These are phyloP conservation scores for Gymnoscopelus microlampas DNA, from an alignment of 2,797 vertebrate species.

Conservation along the genomic window DNA sequence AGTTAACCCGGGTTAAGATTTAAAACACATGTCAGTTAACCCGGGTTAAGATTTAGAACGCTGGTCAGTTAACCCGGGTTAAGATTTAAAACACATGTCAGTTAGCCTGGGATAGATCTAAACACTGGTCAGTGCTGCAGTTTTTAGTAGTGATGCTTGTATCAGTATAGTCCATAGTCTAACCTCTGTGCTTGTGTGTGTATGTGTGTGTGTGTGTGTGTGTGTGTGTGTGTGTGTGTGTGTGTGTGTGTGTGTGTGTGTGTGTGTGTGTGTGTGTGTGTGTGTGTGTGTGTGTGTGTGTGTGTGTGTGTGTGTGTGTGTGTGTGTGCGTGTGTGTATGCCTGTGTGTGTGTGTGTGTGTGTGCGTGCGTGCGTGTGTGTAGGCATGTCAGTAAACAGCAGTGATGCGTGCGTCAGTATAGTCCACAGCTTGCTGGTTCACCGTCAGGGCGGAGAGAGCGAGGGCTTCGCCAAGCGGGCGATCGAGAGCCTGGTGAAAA, in stretches of 20 bases:
- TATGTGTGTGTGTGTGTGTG: too few relatives aligned
- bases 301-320: background rate
- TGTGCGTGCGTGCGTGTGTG: background rate
- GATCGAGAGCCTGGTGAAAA: slow-evolving; percentile 89
- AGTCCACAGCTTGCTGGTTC: slow-evolving; percentile 88
- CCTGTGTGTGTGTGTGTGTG: background rate
- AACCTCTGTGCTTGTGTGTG: too few relatives aligned
- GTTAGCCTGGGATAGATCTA: too few relatives aligned
- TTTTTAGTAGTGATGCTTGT: too few relatives aligned
- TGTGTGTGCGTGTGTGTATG: background rate
- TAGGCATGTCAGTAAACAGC: slow-evolving; percentile 61
- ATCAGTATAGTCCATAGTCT: too few relatives aligned
- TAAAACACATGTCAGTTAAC: too few relatives aligned
- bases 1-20: too few relatives aligned
- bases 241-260: background rate
- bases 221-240: background rate
- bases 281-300: slow-evolving; percentile 1
- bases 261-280: slow-evolving; percentile 1
- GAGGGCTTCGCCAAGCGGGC: slow-evolving; percentile 86
- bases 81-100: too few relatives aligned
- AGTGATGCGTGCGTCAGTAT: slow-evolving; percentile 85
- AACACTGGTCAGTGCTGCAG: too few relatives aligned
- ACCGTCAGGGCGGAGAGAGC: slow-evolving; percentile 87
- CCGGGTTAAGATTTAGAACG: too few relatives aligned
- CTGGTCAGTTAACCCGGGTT: too few relatives aligned